Conservation (phyloP, 2,113 vertebrate genomes). For the Telmatochromis bifrenatus region DNA sequence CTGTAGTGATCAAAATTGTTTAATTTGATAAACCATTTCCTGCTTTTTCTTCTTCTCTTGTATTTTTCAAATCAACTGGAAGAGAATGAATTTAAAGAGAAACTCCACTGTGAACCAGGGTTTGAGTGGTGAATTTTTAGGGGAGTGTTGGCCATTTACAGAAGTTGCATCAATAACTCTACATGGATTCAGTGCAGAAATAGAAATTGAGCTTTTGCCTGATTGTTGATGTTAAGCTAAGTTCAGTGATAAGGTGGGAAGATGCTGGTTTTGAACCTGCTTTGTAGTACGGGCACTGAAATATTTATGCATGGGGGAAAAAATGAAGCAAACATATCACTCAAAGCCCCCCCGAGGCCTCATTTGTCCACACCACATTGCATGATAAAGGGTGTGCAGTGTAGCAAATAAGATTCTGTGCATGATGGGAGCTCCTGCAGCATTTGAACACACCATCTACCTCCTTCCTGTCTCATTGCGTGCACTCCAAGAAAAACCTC, state of each 20-base stretch:
- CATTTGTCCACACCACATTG: conserved; percentile 12
- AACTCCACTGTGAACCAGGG: too few species aligned
- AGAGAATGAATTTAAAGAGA: neutral
- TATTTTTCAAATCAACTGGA: neutral
- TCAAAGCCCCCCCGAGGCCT: neutral
- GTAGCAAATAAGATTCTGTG: conserved; percentile 23
- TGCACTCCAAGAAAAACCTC: conserved; percentile 10
- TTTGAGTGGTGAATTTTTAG: neutral
- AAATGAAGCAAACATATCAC: neutral
- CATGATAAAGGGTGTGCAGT: conserved; percentile 24
- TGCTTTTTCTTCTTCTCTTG: neutral
- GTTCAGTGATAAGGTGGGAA: neutral
- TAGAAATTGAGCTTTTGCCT: neutral
- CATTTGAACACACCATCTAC: neutral
- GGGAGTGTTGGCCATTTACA: neutral
- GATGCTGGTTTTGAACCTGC: neutral
- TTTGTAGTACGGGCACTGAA: neutral
- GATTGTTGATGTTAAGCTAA: neutral
- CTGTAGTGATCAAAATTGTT: accelerated
- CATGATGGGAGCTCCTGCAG: conserved; percentile 20
- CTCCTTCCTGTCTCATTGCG: neutral
- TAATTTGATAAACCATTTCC: neutral
- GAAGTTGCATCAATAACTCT: neutral
- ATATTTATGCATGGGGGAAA: accelerated
- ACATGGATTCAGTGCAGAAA: neutral